These are phyloP conservation scores for Stegostoma tigrinum DNA, from an alignment of 2,113 vertebrate species.

Conservation along the genomic window DNA sequence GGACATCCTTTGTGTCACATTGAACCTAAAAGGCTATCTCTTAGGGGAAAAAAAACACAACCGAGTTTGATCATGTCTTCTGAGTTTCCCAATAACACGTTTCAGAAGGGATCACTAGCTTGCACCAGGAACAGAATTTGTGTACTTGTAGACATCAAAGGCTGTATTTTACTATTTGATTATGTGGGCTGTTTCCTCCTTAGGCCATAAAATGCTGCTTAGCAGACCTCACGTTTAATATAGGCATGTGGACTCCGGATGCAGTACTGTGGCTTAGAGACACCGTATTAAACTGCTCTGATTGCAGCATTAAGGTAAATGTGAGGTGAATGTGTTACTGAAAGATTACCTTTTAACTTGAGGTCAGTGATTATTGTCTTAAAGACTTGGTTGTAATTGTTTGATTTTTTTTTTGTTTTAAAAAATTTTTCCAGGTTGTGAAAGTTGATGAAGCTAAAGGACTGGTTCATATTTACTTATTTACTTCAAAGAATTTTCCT, in stretches of 20 bases:
- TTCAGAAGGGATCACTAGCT: neutral
- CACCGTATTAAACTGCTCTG: constrained; percentile 57
- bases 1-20: neutral
- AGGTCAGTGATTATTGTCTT: neutral
- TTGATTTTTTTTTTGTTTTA: neutral
- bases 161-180: neutral
- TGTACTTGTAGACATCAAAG: neutral
- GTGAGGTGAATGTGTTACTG: neutral
- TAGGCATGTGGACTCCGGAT: constrained; percentile 75
- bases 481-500: constrained; percentile 58
- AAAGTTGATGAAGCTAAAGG: constrained; percentile 60
- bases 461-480: constrained; percentile 69
- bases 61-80: neutral
- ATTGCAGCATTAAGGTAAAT: constrained; percentile 79
- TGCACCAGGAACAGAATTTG: neutral
- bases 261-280: constrained; percentile 73
- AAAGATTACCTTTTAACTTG: neutral
- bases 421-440: constrained; percentile 56
- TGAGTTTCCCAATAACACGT: neutral
- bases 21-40: neutral
- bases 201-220: constrained; percentile 78
- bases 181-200: constrained; percentile 41
- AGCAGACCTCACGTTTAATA: constrained; percentile 64
- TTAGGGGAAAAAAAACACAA: neutral
- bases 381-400: neutral